phyloP scores from a whole-genome alignment of 2,113 vertebrate genomes.

The Eudyptes chrysolophus region DNA sequence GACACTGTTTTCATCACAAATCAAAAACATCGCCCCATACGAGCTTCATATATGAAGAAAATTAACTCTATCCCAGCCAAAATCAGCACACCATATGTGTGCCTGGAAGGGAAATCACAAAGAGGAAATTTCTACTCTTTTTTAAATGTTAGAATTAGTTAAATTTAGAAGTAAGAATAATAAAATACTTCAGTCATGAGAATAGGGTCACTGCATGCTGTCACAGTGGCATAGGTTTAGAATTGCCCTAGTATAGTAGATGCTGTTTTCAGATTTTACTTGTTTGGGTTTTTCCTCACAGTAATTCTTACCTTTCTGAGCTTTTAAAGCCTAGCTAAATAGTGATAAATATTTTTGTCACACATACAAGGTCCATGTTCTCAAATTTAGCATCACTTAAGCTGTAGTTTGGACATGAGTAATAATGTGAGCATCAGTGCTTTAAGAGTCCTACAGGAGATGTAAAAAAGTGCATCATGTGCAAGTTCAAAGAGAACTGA shows the following conservation, averaged over 20 bases:
- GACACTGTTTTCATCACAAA: neutral
- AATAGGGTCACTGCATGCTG: neutral
- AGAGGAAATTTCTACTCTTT: neutral
- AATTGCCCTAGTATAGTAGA: neutral
- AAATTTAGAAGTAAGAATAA: neutral
- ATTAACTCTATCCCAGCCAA: neutral
- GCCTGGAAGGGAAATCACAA: neutral
- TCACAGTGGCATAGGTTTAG: neutral
- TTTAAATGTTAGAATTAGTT: neutral
- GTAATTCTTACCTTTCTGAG: neutral
- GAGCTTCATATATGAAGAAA: neutral
- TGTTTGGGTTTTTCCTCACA: neutral
- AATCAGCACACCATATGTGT: neutral
- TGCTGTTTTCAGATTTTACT: neutral
- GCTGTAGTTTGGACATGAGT: neutral
- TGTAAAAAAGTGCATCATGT: neutral
- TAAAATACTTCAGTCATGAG: neutral
- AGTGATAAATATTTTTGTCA: neutral
- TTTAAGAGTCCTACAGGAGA: neutral
- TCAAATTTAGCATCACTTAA: neutral
- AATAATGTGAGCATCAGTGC: neutral
- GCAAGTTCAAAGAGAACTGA: neutral
- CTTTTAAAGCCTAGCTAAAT: neutral
- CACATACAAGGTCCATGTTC: neutral
- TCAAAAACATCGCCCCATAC: neutral